Base-by-base conservation (phyloP, 2,888 invertebrate genomes). In the Cybosia mesomella region DNA sequence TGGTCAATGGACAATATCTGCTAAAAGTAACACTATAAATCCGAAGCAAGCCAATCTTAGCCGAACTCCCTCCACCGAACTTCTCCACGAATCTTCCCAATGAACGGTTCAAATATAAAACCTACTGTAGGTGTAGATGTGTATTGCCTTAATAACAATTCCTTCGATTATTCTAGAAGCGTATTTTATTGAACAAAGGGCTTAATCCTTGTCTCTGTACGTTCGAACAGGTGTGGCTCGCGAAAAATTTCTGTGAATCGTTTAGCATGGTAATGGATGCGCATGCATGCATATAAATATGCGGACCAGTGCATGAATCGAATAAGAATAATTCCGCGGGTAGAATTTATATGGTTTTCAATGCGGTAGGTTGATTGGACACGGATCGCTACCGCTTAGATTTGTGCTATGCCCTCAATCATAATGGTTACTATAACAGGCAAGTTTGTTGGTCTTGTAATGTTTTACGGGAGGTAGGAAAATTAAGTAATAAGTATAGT, bases 171-270 rank as follows among this genome's bases (percentile, higher is more conserved):
- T 64, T 63, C 66, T 32, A 74, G 69, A 76, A 69, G 39, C 36
- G 39, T 59, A 59, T 67, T 36, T 64, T 36, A 63, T 58, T 58
- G 53, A 70, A 79, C 80, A 79, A 77, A 79, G 59, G 71, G 61
- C 28, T 61, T 64, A 79, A 70, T 67, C 68, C 55, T 57, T 39
- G 57, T 59, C 55, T 68, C 34, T 62, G 49, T 49, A 18, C 49
- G 49, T 18, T n/a, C 8, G 59, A 65, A 77, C 80, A 81, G 81
- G 76, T 81, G 81, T 71, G 67, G 18, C 53, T 64, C 68, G 76
- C 73, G 72, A 92, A 91, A 90, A 83, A 79, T 92, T 82, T 93
- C 93, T 80, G 74, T 64, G 92, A 91, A 94, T 81, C 87, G 81
- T 86, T 93, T 88, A 87, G 85, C 86, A 89, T 92, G 83, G 81